Evolutionary conservation across 2,888 invertebrate genomes (phyloP).

Genomic region (Icerya purchasi): DNA sequence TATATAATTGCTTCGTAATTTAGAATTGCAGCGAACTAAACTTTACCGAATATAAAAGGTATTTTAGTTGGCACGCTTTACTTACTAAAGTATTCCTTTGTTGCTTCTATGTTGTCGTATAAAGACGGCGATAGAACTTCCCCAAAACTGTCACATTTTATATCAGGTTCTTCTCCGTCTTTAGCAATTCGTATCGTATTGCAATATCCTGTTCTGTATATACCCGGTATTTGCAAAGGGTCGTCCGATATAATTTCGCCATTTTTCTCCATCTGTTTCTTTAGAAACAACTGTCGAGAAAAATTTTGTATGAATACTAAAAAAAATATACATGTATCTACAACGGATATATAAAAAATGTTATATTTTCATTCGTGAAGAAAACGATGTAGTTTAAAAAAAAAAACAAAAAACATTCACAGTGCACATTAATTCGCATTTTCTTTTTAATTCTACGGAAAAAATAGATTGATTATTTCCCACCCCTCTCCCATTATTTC

Average conservation of each 20-base stretch:
- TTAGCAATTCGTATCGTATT: constrained; percentile 4
- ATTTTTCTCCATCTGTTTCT: constrained; percentile 10
- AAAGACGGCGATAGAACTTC: constrained; percentile 1
- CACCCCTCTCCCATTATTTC: too few species aligned
- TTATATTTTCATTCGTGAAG: too few species aligned
- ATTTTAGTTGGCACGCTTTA: too few species aligned
- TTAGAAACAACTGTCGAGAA: constrained; percentile 12
- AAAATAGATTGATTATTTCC: too few species aligned
- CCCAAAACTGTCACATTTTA: constrained; percentile 1
- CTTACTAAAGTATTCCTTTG: constrained; percentile 6
- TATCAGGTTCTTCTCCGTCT: constrained; percentile 5
- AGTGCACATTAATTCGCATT: too few species aligned
- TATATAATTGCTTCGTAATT: background rate
- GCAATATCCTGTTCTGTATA: background rate
- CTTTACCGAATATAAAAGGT: background rate
- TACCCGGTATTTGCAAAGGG: background rate
- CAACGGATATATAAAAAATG: too few species aligned
- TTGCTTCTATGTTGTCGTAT: constrained; percentile 4
- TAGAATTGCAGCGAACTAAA: background rate
- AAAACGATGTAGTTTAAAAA: too few species aligned
- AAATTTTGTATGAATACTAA: background rate
- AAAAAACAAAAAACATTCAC: too few species aligned
- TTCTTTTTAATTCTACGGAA: too few species aligned
- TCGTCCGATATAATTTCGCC: constrained; percentile 1
- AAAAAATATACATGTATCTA: too few species aligned